Evolutionary conservation across 2,888 invertebrate genomes (phyloP).

Genomic region (Leistus spinibarbis): DNA sequence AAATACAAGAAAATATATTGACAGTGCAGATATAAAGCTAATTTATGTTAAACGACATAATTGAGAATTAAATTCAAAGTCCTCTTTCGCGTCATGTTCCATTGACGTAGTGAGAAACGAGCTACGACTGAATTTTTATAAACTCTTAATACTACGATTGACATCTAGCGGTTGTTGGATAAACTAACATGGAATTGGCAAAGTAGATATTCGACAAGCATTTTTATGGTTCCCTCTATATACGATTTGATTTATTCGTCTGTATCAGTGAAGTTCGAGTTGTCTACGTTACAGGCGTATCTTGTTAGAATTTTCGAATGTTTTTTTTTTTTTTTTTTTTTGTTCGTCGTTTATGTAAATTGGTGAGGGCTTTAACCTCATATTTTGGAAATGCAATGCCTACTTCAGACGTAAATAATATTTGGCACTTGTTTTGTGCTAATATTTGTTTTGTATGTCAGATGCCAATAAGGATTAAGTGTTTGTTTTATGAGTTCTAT

Average conservation of each 20-base stretch:
- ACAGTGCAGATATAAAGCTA: background rate
- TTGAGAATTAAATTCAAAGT: background rate
- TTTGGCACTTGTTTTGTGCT: background rate
- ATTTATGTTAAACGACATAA: background rate
- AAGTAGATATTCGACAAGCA: background rate
- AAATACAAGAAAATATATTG: background rate
- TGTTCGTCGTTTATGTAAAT: background rate
- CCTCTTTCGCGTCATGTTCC: background rate
- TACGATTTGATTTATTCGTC: background rate
- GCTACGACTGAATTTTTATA: constrained; percentile 8
- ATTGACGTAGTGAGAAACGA: background rate
- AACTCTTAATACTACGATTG: background rate
- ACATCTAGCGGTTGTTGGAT: constrained; percentile 1
- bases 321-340: background rate
- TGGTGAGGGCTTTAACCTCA: background rate
- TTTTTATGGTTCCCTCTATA: constrained; percentile 12
- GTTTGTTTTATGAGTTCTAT: background rate
- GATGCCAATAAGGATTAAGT: background rate
- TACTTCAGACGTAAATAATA: background rate
- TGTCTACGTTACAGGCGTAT: constrained; percentile 8
- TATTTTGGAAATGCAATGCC: background rate
- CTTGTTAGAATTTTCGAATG: background rate
- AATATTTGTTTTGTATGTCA: background rate
- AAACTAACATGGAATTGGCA: constrained; percentile 15
- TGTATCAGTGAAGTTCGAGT: background rate